Percentiles rank a stretch among this genome's conserved stretches.
Evolutionary conservation across 2,888 invertebrate species (phyloP).

Genomic region (Limenitis camilla): DNA sequence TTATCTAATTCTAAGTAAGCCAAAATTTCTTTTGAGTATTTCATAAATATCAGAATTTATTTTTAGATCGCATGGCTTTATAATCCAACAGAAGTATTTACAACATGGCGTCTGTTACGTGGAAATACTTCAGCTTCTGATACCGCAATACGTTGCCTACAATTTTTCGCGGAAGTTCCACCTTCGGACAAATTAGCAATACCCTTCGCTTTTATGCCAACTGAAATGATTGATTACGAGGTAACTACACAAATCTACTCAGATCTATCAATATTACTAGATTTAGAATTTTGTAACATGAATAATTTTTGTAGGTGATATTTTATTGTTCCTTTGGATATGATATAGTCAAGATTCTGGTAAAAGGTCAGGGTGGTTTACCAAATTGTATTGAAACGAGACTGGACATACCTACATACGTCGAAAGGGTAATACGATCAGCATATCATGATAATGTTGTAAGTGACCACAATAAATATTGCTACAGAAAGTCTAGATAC

Average conservation of each 20-base stretch:
- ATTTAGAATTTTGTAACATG: not conserved
- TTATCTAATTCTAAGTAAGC: too few relatives aligned
- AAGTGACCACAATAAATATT: constrained; percentile 24
- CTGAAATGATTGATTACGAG: constrained; percentile 67
- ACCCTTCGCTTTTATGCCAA: constrained; percentile 64
- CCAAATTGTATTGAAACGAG: constrained; percentile 60
- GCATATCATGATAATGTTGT: constrained; percentile 48
- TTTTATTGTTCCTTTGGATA: constrained; percentile 62
- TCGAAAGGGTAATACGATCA: constrained; percentile 46
- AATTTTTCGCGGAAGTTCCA: constrained; percentile 64
- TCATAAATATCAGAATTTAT: not conserved
- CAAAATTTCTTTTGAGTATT: not conserved
- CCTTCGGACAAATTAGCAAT: constrained; percentile 60
- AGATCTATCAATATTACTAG: too few relatives aligned
- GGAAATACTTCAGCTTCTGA: constrained; percentile 45
- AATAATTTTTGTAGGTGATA: constrained; percentile 34
- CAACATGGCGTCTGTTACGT: constrained; percentile 61
- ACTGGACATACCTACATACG: constrained; percentile 53
- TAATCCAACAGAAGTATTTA: constrained; percentile 61
- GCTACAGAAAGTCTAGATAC: too few relatives aligned
- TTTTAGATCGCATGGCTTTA: constrained; percentile 62
- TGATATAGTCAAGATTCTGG: constrained; percentile 53
- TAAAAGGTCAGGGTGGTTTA: constrained; percentile 61
- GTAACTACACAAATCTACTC: constrained; percentile 26
- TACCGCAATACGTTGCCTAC: constrained; percentile 49